A percentile compares a stretch with the other conserved stretches of the same genome.
phyloP scores from a whole-genome alignment of 2,113 vertebrate genomes.

The Dissostichus mawsoni region DNA sequence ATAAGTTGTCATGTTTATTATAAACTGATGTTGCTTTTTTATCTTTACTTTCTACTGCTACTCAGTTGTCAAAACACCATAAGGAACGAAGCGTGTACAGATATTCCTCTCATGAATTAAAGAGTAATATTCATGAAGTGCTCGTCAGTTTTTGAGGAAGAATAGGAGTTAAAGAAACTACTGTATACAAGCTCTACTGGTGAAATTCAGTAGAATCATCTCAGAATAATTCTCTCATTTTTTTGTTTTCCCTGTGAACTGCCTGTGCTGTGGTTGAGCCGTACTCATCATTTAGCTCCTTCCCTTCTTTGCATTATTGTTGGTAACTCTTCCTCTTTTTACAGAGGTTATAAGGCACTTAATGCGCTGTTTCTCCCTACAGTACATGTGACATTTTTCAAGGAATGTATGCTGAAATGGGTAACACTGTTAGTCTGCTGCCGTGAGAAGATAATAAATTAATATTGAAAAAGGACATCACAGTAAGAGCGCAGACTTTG shows the following conservation, averaged over 20 bases:
- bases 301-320: slow-evolving; percentile 63
- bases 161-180: slow-evolving; percentile 53
- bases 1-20: slow-evolving; percentile 66
- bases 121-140: slow-evolving; percentile 44
- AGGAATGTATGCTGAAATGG: slow-evolving; percentile 74
- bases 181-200: slow-evolving; percentile 66
- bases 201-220: slow-evolving; percentile 58
- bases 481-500: slow-evolving; percentile 58
- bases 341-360: slow-evolving; percentile 68
- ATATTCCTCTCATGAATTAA: slow-evolving; percentile 12
- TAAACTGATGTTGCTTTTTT: slow-evolving; percentile 62
- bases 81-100: slow-evolving; percentile 36
- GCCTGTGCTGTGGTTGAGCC: slow-evolving; percentile 80
- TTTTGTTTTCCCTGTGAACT: slow-evolving; percentile 54
- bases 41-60: slow-evolving; percentile 43
- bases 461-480: slow-evolving; percentile 72
- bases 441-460: slow-evolving; percentile 61
- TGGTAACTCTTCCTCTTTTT: slow-evolving; percentile 55
- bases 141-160: slow-evolving; percentile 26
- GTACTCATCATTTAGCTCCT: slow-evolving; percentile 53
- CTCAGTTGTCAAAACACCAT: slow-evolving; percentile 27
- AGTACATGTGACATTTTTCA: slow-evolving; percentile 64
- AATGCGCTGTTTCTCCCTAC: slow-evolving; percentile 74
- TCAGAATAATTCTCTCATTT: slow-evolving; percentile 54
- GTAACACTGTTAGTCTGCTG: slow-evolving; percentile 74